These are phyloP conservation scores for Misgurnus mizolepis DNA, from an alignment of 2,113 vertebrate species.

Conservation along the genomic window DNA sequence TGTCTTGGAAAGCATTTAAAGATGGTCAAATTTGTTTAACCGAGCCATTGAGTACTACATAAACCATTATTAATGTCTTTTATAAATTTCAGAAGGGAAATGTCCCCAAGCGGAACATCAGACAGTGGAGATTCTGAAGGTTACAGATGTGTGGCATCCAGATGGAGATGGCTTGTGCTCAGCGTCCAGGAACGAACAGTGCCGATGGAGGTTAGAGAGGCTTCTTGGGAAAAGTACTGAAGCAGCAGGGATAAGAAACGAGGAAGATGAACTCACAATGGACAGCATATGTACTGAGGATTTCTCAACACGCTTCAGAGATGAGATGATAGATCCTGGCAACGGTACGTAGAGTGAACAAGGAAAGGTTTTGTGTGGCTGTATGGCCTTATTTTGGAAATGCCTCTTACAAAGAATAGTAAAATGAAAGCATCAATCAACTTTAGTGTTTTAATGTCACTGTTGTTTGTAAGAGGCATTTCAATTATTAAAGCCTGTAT, in stretches of 20 bases:
- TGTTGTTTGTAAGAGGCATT: no score
- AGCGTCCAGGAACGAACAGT: constrained; percentile 64
- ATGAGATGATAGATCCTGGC: constrained; percentile 68
- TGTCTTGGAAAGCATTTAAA: no score
- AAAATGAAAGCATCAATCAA: no score
- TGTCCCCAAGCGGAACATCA: background rate
- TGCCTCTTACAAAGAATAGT: no score
- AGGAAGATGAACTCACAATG: constrained; percentile 57
- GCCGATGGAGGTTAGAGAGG: constrained; percentile 65
- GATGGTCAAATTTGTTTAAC: no score
- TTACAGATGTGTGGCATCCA: constrained; percentile 26
- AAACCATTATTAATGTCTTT: no score
- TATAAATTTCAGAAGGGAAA: background rate
- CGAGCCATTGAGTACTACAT: no score
- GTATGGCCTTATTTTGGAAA: no score
- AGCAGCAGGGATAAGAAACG: constrained; percentile 2
- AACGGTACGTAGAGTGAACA: constrained; percentile 7
- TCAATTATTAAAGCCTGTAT: no score
- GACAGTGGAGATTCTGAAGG: constrained; percentile 5
- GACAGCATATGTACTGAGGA: constrained; percentile 81
- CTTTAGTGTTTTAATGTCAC: no score
- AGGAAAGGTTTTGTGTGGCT: background rate
- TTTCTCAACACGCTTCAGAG: constrained; percentile 69
- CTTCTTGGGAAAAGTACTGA: constrained; percentile 62
- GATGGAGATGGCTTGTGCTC: constrained; percentile 34